These are phyloP conservation scores for Pogonomyrmex californicus DNA, from an alignment of 1,140 invertebrate species.

Conservation along the genomic window DNA sequence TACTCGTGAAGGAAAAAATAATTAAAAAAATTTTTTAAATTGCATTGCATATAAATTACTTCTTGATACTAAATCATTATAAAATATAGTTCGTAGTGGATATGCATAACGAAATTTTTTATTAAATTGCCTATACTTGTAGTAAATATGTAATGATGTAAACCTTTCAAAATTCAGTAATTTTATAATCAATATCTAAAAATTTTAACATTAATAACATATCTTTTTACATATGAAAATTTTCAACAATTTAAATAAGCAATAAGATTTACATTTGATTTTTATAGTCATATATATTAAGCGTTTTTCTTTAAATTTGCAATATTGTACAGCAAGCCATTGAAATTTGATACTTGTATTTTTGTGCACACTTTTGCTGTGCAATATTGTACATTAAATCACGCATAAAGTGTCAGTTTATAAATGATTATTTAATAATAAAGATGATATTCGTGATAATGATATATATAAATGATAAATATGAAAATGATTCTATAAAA, in stretches of 20 bases:
- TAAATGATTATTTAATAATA: conserved; percentile 43
- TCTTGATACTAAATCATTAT: conserved; percentile 22
- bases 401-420: conserved; percentile 31
- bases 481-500: conserved; percentile 46
- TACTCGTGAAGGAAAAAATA: conserved; percentile 18
- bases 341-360: conserved; percentile 43
- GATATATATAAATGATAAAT: conserved; percentile 6
- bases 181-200: background rate
- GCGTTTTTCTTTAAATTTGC: conserved; percentile 4
- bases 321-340: conserved; percentile 42
- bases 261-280: conserved; percentile 34
- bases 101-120: conserved; percentile 23
- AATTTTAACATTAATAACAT: conserved; percentile 20
- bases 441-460: conserved; percentile 23
- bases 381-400: conserved; percentile 42
- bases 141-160: conserved; percentile 2
- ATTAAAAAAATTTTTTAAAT: conserved; percentile 13
- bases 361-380: conserved; percentile 33
- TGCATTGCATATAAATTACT: conserved; percentile 47
- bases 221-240: background rate
- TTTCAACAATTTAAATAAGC: background rate
- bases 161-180: conserved; percentile 33
- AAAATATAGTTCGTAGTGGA: background rate
- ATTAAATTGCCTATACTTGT: conserved; percentile 28
- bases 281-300: conserved; percentile 40